These are phyloP conservation scores for Psittacula derbiana DNA, from an alignment of 2,797 vertebrate genomes.

Conservation along the genomic window DNA sequence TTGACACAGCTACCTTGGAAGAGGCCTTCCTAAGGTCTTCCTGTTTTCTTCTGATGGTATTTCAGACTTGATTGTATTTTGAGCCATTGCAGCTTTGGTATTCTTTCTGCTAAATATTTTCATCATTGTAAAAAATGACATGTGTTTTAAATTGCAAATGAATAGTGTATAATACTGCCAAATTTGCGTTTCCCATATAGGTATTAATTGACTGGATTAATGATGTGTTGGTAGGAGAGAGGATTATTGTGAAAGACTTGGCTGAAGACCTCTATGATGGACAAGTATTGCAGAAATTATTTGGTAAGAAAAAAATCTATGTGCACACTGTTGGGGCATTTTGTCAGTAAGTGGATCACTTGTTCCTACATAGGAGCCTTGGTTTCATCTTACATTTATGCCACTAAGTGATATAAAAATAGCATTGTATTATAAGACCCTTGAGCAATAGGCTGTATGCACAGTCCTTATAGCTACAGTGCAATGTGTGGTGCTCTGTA, in stretches of 20 bases:
- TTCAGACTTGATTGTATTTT: background rate
- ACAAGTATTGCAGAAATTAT: conserved; percentile 97
- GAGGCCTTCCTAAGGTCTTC: background rate
- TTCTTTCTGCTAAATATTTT: background rate
- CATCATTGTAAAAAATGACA: background rate
- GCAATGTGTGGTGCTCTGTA: background rate
- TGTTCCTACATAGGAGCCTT: conserved; percentile 2
- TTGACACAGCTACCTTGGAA: background rate
- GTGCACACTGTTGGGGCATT: background rate
- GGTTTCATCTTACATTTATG: conserved; percentile 34
- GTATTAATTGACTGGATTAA: conserved; percentile 99
- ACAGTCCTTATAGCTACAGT: background rate
- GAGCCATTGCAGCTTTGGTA: background rate
- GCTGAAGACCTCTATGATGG: conserved; percentile 97
- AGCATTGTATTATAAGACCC: conserved; percentile 6
- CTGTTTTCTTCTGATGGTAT: background rate
- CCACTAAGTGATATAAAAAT: conserved; percentile 47
- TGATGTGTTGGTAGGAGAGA: conserved; percentile 93
- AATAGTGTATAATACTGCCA: conserved; percentile 47
- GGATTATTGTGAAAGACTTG: conserved; percentile 98
- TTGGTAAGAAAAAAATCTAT: conserved; percentile 81
- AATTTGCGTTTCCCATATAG: conserved; percentile 71
- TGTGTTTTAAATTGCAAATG: conserved; percentile 50
- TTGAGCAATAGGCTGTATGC: background rate
- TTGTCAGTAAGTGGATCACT: conserved; percentile 24